phyloP scores from a whole-genome alignment of 2,113 vertebrate species.

The Rhegmatorhina hoffmannsi region DNA sequence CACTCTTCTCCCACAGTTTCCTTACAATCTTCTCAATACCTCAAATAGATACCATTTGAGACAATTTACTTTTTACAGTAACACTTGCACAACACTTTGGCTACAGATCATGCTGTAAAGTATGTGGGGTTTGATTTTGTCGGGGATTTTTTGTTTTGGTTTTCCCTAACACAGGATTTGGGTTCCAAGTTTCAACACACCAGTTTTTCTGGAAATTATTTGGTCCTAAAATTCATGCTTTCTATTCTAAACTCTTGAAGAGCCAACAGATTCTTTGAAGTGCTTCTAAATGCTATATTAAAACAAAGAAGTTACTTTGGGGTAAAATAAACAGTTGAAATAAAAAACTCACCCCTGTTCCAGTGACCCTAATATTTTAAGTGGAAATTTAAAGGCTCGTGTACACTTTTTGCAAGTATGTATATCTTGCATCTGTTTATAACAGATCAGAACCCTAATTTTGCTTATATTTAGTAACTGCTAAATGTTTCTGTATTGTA shows the following conservation, averaged over 20 bases:
- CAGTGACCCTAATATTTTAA: background rate
- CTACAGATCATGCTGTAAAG: background rate
- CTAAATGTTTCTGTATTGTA: background rate
- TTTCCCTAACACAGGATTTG: background rate
- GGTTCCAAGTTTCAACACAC: background rate
- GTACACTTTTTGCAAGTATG: background rate
- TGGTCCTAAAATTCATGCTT: background rate
- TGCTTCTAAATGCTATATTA: background rate
- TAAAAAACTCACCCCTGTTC: background rate
- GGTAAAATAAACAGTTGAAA: background rate
- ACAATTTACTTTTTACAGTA: background rate
- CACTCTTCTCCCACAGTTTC: background rate
- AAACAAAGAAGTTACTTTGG: background rate
- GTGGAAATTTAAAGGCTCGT: background rate
- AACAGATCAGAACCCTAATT: background rate
- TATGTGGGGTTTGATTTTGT: background rate
- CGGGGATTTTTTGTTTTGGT: background rate
- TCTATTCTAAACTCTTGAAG: background rate
- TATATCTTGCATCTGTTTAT: background rate
- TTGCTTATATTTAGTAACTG: background rate
- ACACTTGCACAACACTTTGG: no score
- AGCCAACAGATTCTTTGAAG: background rate
- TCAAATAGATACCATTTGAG: background rate
- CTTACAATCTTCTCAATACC: background rate
- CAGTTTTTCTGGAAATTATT: background rate